Evolutionary conservation across 2,888 invertebrate genomes (phyloP), one percentile per base, ranked within the genome.

Genomic region (Minunthozetes semirufus): DNA sequence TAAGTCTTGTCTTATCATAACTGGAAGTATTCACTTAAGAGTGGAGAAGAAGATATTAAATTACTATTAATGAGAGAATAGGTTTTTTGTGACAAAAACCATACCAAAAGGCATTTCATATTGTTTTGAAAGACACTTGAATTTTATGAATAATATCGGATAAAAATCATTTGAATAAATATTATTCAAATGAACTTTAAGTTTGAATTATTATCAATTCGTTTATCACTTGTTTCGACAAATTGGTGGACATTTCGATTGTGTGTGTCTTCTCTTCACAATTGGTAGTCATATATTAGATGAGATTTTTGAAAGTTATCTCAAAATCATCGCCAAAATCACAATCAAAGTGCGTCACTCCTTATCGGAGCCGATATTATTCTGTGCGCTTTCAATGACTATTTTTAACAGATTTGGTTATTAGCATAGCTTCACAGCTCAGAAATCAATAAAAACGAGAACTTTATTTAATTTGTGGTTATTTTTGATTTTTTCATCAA

Each of bases 331-430:
- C 59, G 15, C 15, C 22, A 27, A 59, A 59, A 15, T 59, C 11
- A 56, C 22, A 59, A 59, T 59, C 59, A 27, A 59, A 59, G 29
- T 59, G 59, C 59, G 59, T 59, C 59, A 59, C 29, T 29, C 1
- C 29, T 59, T 22, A 29, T 29, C 27, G 13, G 27, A 5, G 17
- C 59, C 27, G 15, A 59, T 25, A 56, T 29, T 17, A 59, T 27
- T 19, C 59, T 15, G 59, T 59, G 27, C 15, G 27, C 22, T 29
- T 29, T 17, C 59, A 29, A 59, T 59, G 9, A 19, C 50, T 50
- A 50, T 50, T 56, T 25, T 56, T 56, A 56, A 56, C 29, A 27
- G 22, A 1, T 59, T 27, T 59, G 25, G 59, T 59, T 29, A 17
- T 59, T 13, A 29, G 59, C 27, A 59, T 27, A 59, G 29, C 29